These are phyloP conservation scores for Stegodyphus mimosarum DNA, from an alignment of 1,140 invertebrate species.

Conservation along the genomic window DNA sequence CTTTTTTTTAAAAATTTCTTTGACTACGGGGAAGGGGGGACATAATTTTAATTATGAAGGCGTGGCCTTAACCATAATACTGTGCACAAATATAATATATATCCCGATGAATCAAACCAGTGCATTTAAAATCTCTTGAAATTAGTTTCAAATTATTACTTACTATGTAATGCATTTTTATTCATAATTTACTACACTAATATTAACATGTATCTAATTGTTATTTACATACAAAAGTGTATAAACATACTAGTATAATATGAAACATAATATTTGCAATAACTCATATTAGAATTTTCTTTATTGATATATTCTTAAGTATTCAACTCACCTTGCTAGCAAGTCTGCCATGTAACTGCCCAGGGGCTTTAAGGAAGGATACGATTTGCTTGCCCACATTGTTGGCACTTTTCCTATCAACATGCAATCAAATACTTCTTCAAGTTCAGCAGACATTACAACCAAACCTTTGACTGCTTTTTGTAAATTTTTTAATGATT, in stretches of 20 bases:
- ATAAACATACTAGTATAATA: neutral
- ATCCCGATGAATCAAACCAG: too few relatives aligned
- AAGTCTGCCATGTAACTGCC: constrained; percentile 72
- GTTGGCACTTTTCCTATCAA: constrained; percentile 70
- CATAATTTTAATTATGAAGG: too few relatives aligned
- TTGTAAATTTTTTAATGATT: constrained; percentile 69
- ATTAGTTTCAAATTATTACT: too few relatives aligned
- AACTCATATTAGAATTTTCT: neutral
- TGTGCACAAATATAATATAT: too few relatives aligned
- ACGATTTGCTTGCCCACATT: constrained; percentile 69
- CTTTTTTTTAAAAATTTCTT: too few relatives aligned
- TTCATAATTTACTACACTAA: too few relatives aligned
- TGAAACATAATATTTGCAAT: neutral
- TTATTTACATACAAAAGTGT: too few relatives aligned
- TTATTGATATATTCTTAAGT: neutral
- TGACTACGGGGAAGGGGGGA: too few relatives aligned
- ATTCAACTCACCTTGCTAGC: constrained; percentile 63
- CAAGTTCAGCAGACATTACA: constrained; percentile 72
- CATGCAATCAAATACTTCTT: constrained; percentile 70
- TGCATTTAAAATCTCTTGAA: too few relatives aligned
- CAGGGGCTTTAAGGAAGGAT: constrained; percentile 72
- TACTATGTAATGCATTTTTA: too few relatives aligned
- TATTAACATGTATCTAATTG: too few relatives aligned
- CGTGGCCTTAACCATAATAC: too few relatives aligned
- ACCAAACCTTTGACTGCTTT: constrained; percentile 72